Percentiles rank a stretch among this genome's conserved stretches.
phyloP scores from a whole-genome alignment of 2,888 invertebrate species.

The Philereme vetulata region DNA sequence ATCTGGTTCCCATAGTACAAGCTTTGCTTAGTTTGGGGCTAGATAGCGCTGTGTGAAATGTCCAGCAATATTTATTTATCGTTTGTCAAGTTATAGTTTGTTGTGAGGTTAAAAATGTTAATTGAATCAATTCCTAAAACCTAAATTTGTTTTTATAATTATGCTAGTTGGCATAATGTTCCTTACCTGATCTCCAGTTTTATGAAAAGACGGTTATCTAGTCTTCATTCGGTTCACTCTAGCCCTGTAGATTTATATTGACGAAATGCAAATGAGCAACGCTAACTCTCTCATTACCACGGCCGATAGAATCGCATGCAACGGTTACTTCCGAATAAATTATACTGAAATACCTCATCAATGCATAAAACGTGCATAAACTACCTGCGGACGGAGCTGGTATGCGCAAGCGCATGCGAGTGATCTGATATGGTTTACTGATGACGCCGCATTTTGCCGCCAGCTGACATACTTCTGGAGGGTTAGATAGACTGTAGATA shows the following conservation, averaged over 20 bases:
- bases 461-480: slow-evolving; percentile 6
- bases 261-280: slow-evolving; percentile 19
- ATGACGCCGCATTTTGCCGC: slow-evolving; percentile 19
- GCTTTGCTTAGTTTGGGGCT: too few species aligned
- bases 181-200: too few species aligned
- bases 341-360: slow-evolving; percentile 22
- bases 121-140: too few species aligned
- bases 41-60: too few species aligned
- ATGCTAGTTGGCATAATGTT: too few species aligned
- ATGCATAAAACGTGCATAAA: slow-evolving; percentile 22
- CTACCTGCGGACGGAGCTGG: slow-evolving; percentile 12
- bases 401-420: slow-evolving; percentile 11
- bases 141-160: too few species aligned
- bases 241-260: background rate
- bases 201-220: too few species aligned
- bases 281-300: slow-evolving; percentile 20
- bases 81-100: too few species aligned
- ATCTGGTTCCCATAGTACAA: too few species aligned
- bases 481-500: background rate
- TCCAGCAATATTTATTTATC: too few species aligned
- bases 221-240: too few species aligned
- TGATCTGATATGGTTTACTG: slow-evolving; percentile 20
- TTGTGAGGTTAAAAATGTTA: too few species aligned
- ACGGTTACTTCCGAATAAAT: slow-evolving; percentile 29
- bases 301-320: slow-evolving; percentile 22